phyloP scores from a whole-genome alignment of 2,888 invertebrate genomes.

The Tetragonula carbonaria region DNA sequence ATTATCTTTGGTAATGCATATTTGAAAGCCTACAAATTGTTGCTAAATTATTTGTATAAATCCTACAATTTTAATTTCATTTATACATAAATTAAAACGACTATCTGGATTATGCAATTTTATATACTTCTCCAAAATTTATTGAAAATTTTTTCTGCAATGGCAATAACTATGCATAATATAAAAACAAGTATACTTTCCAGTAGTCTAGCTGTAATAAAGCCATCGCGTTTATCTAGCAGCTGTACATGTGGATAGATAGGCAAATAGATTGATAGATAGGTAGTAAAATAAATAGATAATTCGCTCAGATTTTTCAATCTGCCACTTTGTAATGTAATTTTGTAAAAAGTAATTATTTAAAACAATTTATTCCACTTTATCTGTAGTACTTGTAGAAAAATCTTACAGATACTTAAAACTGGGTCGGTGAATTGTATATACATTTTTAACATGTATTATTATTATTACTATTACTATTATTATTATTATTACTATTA shows the following conservation, averaged over 20 bases:
- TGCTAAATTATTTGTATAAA: slow-evolving; percentile 69
- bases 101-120: slow-evolving; percentile 63
- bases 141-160: slow-evolving; percentile 74
- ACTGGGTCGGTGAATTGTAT: slow-evolving; percentile 80
- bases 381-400: slow-evolving; percentile 79
- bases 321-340: slow-evolving; percentile 83
- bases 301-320: slow-evolving; percentile 78
- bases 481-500: slow-evolving; percentile 76
- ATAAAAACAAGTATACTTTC: slow-evolving; percentile 76
- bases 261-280: slow-evolving; percentile 66
- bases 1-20: slow-evolving; percentile 54
- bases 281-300: slow-evolving; percentile 70
- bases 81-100: slow-evolving; percentile 60
- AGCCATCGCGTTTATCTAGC: slow-evolving; percentile 73
- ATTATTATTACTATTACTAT: slow-evolving; percentile 75
- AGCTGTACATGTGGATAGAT: slow-evolving; percentile 81
- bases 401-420: slow-evolving; percentile 72
- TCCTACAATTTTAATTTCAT: slow-evolving; percentile 58
- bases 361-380: slow-evolving; percentile 81
- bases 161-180: slow-evolving; percentile 79
- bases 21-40: slow-evolving; percentile 54
- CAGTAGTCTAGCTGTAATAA: slow-evolving; percentile 76
- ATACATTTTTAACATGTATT: slow-evolving; percentile 82
- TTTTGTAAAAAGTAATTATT: slow-evolving; percentile 83
- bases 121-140: slow-evolving; percentile 46